Base-by-base conservation (phyloP, 1,140 invertebrate genomes). In the Branchinecta lynchi region DNA sequence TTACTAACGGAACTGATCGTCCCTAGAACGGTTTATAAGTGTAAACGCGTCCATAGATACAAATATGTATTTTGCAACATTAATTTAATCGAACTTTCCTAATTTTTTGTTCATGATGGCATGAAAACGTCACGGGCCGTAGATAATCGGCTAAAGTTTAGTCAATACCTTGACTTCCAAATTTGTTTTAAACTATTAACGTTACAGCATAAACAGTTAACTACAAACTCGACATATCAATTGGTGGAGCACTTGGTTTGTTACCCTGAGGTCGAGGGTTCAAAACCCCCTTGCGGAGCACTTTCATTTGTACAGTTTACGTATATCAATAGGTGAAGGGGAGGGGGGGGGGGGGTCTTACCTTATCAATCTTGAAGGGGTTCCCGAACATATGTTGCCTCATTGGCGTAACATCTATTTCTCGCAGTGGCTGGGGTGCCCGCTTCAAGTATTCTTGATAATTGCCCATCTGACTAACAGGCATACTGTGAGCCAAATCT, bases 381-480 rank as follows among this genome's bases (percentile, higher is more conserved):
- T 98, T 98, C 73, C 96, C 96, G 79, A 98, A 98, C 90, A 96
- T 98, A 76, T 98, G 94, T 76, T 96, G 92, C 51, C 95, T 82
- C n/a, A 95, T 92, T 7, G 95, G 95, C 7, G 88, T 86, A 43
- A 89, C 93, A 80, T 98, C 95, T 65, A 99, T 89, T 82, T 98
- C 94, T 65, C 94, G 81, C 44, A 99, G 80, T 60, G 92, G 91
- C 45, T 90, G 89, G 68, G 91, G 89, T 83, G 92, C 89, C 67
- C 90, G 86, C 80, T 97, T 97, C 44, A 98, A 81, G 78, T 98
- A 97, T 78, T 98, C 94, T 80, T 98, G 94, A 80, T 98, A 99
- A 82, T 98, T 98, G 74, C 95, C 95, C 96, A 99, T 98, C 79
- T 98, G 93, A 66, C 90, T 87, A 21, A 98, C 90, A 3, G 95